Percentiles rank a stretch among this genome's conserved stretches.
Evolutionary conservation across 2,888 invertebrate genomes (phyloP).

Genomic region (Linhomoeus sp.): DNA sequence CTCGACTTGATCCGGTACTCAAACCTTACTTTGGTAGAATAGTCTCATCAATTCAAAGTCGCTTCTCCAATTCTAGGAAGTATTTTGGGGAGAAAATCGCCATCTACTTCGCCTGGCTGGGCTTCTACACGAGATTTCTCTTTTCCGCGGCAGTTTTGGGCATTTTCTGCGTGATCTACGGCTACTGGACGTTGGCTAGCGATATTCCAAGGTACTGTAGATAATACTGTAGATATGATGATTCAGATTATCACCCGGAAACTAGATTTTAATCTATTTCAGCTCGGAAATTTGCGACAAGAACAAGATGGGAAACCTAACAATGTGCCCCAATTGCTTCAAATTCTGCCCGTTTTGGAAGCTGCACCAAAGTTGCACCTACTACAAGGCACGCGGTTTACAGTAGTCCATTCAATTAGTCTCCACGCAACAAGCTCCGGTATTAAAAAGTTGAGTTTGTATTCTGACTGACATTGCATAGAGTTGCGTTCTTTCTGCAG

Average conservation of each 20-base stretch:
- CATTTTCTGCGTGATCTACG: conserved; percentile 63
- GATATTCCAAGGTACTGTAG: conserved; percentile 52
- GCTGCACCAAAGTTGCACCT: conserved; percentile 64
- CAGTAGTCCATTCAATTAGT: too few species aligned
- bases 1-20: conserved; percentile 49
- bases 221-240: too few species aligned
- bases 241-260: too few species aligned
- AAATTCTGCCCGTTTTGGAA: conserved; percentile 55
- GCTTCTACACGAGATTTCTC: conserved; percentile 64
- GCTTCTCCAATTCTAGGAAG: conserved; percentile 42
- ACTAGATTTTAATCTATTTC: neutral
- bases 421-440: too few species aligned
- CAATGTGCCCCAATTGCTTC: conserved; percentile 79
- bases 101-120: conserved; percentile 69
- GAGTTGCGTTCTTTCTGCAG: too few species aligned
- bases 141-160: conserved; percentile 69
- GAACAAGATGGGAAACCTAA: conserved; percentile 20
- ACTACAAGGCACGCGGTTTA: conserved; percentile 58
- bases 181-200: conserved; percentile 56
- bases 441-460: too few species aligned
- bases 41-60: neutral
- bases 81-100: conserved; percentile 83
- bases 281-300: conserved; percentile 15
- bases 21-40: neutral
- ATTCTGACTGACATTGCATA: too few species aligned